Base-by-base conservation (phyloP, 2,797 vertebrate genomes). In the Otolemur crassicaudatus region DNA sequence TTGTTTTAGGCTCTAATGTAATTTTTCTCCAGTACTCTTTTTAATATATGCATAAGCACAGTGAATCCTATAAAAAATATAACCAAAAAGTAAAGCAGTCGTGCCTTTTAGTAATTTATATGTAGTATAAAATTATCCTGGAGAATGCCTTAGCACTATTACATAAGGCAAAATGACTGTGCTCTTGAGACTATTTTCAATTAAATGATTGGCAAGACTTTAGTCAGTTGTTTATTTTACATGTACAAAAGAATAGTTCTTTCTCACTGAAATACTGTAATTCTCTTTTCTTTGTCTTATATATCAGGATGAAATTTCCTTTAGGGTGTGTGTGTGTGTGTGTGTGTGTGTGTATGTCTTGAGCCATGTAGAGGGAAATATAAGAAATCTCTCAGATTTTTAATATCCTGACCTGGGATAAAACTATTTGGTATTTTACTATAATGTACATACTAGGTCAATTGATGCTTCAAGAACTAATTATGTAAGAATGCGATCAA, bases 141-240 rank as follows among this genome's bases (percentile, higher is more conserved):
- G 84, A 88, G 95, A 94, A 63, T 79, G 9, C 25, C 60, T 91
- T 69, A 86, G 56, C 22, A 46, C 61, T 29, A 70, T 90, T 49
- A 72, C 31, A 29, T 60, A 63, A n/a, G 20, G 49, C 43, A 94
- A 83, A 95, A 82, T 90, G 60, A 89, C 31, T 91, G 14, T 58
- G 67, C 46, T 94, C 70, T 94, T 94, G 49, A 91, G 94, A 90
- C 46, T 81, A n/a, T 69, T 94, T 85, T 91, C 94, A 70, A 67
- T 86, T 75, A 94, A 87, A 76, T 91, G 61, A 91, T 94, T 76
- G 40, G 19, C 83, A 90, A 49, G 2, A 46, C 5, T 81, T 14
- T 84, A 58, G 17, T 87, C 37, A 29, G 19, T 49, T 91, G 2
- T 67, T 90, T 90, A 22, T 77, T 88, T 53, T 37, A 19, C 46